Percentiles rank a stretch among this genome's conserved stretches.
phyloP scores from a whole-genome alignment of 1,140 invertebrate genomes.

The Bradysia coprophila region DNA sequence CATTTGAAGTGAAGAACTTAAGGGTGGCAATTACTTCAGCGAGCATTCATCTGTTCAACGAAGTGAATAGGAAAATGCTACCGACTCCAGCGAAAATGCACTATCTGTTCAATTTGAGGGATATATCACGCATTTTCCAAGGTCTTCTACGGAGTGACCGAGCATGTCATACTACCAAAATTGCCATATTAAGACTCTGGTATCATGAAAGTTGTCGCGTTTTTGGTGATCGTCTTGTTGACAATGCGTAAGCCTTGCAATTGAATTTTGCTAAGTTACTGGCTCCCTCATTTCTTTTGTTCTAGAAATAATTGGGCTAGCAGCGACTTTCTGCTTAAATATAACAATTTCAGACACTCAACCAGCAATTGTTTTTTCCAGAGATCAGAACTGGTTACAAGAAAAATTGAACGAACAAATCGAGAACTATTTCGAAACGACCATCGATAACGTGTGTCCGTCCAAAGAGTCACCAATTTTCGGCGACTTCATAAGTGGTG shows the following conservation, averaged over 20 bases:
- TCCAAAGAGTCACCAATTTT: constrained; percentile 54
- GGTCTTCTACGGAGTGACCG: constrained; percentile 55
- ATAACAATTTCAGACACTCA: constrained; percentile 1
- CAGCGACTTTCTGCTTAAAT: constrained; percentile 5
- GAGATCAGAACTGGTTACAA: constrained; percentile 57
- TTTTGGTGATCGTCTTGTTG: constrained; percentile 61
- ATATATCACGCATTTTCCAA: constrained; percentile 61
- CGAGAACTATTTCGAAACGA: constrained; percentile 54
- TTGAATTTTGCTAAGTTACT: too few relatives aligned
- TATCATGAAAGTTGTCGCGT: constrained; percentile 68
- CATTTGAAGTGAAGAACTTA: constrained; percentile 54
- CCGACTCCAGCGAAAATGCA: constrained; percentile 78
- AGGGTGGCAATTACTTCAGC: constrained; percentile 28
- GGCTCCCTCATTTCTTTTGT: too few relatives aligned
- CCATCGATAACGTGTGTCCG: constrained; percentile 60
- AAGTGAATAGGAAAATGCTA: constrained; percentile 46
- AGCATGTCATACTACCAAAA: constrained; percentile 51
- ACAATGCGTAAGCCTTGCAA: constrained; percentile 41
- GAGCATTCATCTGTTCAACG: constrained; percentile 56
- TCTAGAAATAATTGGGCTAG: too few relatives aligned
- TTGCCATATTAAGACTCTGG: constrained; percentile 55
- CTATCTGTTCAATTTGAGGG: constrained; percentile 71
- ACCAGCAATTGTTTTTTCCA: constrained; percentile 16
- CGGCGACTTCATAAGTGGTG: constrained; percentile 56
- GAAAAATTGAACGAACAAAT: constrained; percentile 48